Conservation (phyloP, 2,888 invertebrate species). For the Gnatocerus cornutus region DNA sequence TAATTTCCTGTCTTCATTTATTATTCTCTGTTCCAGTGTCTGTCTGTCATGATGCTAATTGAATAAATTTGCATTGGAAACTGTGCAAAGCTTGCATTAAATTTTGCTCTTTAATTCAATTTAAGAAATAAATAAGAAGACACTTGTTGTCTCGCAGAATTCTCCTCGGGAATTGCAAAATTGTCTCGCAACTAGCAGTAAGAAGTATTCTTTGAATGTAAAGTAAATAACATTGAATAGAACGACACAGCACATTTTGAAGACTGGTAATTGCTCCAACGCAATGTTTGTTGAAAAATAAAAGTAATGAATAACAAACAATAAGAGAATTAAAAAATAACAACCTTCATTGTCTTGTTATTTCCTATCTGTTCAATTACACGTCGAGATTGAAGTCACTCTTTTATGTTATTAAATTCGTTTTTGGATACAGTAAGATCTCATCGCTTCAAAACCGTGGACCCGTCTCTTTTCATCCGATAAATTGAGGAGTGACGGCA, state of each 20-base stretch:
- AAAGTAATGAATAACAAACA: conserved; percentile 5
- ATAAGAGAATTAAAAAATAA: conserved; percentile 3
- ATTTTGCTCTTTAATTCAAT: background rate
- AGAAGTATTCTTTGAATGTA: background rate
- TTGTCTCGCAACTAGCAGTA: background rate
- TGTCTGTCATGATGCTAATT: background rate
- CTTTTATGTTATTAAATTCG: too few relatives aligned
- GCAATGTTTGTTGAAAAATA: background rate
- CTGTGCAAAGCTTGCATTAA: background rate
- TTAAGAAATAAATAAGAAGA: background rate
- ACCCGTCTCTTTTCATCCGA: conserved; percentile 26
- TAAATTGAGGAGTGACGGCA: conserved; percentile 50
- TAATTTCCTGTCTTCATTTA: background rate
- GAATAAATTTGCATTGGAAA: background rate
- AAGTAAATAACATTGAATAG: background rate
- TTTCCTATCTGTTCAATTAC: background rate
- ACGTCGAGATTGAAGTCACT: background rate
- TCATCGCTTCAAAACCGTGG: conserved; percentile 9
- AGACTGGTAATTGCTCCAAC: background rate
- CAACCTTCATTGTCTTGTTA: background rate
- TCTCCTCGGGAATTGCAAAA: background rate
- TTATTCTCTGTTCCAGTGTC: background rate
- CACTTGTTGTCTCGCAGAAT: background rate
- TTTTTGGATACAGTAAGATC: background rate
- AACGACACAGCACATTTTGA: background rate